Percentiles rank a stretch among this genome's conserved stretches.
These are phyloP conservation scores for Pseudochirops corinnae DNA, from an alignment of 2,797 vertebrate genomes.

Conservation along the genomic window DNA sequence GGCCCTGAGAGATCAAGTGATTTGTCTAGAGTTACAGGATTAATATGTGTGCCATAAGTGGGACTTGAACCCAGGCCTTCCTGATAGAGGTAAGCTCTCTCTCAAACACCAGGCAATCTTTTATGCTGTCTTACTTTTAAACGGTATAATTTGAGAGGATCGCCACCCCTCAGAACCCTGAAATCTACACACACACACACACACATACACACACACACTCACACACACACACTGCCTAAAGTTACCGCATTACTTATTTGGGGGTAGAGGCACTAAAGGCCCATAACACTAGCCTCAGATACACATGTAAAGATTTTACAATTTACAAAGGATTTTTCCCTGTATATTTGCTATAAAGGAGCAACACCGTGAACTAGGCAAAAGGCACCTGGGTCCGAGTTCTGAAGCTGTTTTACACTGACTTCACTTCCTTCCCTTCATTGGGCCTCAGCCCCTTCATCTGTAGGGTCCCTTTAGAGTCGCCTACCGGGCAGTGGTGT, in stretches of 20 bases:
- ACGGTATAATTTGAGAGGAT: not conserved
- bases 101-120: not conserved
- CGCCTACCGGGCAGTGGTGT: not conserved
- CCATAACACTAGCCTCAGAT: not conserved
- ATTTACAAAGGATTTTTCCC: not conserved
- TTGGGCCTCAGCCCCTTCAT: not conserved
- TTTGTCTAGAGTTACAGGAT: not conserved
- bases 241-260: not conserved
- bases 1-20: not conserved
- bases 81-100: not conserved
- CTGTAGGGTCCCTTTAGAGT: not conserved
- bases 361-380: not conserved
- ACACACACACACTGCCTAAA: not conserved
- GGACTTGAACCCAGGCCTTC: not conserved
- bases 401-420: not conserved
- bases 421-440: not conserved
- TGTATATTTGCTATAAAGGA: not conserved
- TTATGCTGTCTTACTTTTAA: not conserved
- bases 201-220: not conserved
- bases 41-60: not conserved
- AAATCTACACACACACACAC: not conserved
- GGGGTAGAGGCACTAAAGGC: not conserved
- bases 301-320: not conserved
- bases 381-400: not conserved
- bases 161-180: not conserved